Conservation (phyloP, 2,888 invertebrate species). For the Choristoneura rosaceana region DNA sequence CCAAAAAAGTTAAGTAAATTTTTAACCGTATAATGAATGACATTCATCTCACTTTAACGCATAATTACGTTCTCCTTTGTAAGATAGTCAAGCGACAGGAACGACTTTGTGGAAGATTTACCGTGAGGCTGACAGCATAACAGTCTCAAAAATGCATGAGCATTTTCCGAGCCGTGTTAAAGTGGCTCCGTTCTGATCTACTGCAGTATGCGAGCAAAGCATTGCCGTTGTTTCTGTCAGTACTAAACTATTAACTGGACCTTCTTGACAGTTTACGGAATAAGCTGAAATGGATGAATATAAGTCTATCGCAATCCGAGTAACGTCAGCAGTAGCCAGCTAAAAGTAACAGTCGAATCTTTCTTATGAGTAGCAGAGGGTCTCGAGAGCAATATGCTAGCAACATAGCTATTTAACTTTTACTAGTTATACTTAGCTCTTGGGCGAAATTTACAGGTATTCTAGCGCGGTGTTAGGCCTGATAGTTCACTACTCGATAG, state of each 20-base stretch:
- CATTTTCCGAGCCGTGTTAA: not conserved
- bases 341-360: not conserved
- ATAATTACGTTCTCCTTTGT: not conserved
- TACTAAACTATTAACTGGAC: too few relatives aligned
- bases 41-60: not conserved
- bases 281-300: not conserved
- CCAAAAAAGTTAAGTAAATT: not conserved
- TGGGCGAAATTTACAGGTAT: slow-evolving; percentile 52
- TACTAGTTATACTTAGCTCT: slow-evolving; percentile 48
- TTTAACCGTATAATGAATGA: not conserved
- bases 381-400: slow-evolving; percentile 37
- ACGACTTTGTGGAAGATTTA: not conserved
- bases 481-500: slow-evolving; percentile 51
- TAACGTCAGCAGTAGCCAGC: not conserved
- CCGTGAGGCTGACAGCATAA: not conserved
- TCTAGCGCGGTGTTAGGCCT: slow-evolving; percentile 50
- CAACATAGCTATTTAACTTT: slow-evolving; percentile 34
- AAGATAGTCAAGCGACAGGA: not conserved
- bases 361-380: slow-evolving; percentile 38
- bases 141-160: not conserved
- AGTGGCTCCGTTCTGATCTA: not conserved
- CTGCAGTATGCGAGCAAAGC: not conserved
- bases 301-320: not conserved
- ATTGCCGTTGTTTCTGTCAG: not conserved
- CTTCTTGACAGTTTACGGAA: not conserved